Conservation (phyloP, 2,797 vertebrate species). For the Falco berigora region DNA sequence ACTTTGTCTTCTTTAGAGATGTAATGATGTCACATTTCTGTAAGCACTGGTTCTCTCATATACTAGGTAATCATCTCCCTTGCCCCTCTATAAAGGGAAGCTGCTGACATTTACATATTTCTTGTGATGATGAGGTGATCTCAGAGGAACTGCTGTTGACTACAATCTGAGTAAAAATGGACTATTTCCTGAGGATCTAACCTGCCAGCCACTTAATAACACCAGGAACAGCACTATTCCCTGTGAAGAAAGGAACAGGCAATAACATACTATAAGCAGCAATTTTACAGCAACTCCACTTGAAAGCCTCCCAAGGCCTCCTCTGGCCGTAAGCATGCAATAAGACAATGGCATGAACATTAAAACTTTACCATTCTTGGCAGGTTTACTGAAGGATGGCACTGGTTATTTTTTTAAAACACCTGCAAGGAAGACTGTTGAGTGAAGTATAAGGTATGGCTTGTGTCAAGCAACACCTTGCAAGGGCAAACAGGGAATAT, state of each 20-base stretch:
- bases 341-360: background rate
- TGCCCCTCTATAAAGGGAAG: background rate
- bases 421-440: background rate
- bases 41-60: background rate
- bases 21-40: background rate
- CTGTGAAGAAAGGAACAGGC: background rate
- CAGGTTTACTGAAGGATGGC: background rate
- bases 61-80: background rate
- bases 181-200: background rate
- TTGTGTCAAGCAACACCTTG: slow-evolving; percentile 66
- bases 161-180: background rate
- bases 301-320: background rate
- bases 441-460: slow-evolving; percentile 42
- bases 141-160: background rate
- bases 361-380: background rate
- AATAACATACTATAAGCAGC: background rate
- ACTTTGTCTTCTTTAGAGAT: background rate
- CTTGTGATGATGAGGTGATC: background rate
- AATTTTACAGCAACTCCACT: background rate
- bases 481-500: slow-evolving; percentile 58
- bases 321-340: background rate
- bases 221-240: background rate
- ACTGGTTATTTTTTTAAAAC: background rate
- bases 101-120: background rate
- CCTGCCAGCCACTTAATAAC: background rate